Conservation (phyloP, 2,888 invertebrate species). For the Ecliptopera silaceata region DNA sequence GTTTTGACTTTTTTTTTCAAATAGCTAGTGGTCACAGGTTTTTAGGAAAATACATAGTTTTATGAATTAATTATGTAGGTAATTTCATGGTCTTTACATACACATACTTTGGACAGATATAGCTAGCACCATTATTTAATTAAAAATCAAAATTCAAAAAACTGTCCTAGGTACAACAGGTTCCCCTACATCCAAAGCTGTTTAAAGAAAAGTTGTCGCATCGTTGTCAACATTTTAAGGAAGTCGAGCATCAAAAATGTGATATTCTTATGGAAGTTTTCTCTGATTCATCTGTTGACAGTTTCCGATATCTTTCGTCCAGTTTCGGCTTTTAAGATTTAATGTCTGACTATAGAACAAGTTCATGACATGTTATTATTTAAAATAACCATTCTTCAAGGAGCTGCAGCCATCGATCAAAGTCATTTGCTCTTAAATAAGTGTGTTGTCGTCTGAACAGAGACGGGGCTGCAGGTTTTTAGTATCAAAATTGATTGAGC, state of each 20-base stretch:
- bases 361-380: conserved; percentile 45
- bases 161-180: too few relatives aligned
- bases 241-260: conserved; percentile 25
- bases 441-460: conserved; percentile 28
- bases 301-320: conserved; percentile 38
- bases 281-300: conserved; percentile 36
- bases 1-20: too few relatives aligned
- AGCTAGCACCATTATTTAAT: too few relatives aligned
- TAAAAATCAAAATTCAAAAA: too few relatives aligned
- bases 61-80: too few relatives aligned
- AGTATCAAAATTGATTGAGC: conserved; percentile 33
- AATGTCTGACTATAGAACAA: conserved; percentile 31
- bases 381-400: conserved; percentile 42
- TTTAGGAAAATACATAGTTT: too few relatives aligned
- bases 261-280: conserved; percentile 32
- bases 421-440: conserved; percentile 42
- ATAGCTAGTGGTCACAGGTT: too few relatives aligned
- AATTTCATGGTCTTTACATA: too few relatives aligned
- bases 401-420: conserved; percentile 46
- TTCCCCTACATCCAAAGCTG: too few relatives aligned
- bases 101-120: too few relatives aligned
- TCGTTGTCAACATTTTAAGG: conserved; percentile 8
- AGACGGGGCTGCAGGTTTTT: conserved; percentile 27
- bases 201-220: too few relatives aligned
- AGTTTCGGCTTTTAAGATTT: conserved; percentile 36